Evolutionary conservation across 2,113 vertebrate species (phyloP), one percentile per base, ranked within the genome.

Genomic region (Heterocephalus glaber): DNA sequence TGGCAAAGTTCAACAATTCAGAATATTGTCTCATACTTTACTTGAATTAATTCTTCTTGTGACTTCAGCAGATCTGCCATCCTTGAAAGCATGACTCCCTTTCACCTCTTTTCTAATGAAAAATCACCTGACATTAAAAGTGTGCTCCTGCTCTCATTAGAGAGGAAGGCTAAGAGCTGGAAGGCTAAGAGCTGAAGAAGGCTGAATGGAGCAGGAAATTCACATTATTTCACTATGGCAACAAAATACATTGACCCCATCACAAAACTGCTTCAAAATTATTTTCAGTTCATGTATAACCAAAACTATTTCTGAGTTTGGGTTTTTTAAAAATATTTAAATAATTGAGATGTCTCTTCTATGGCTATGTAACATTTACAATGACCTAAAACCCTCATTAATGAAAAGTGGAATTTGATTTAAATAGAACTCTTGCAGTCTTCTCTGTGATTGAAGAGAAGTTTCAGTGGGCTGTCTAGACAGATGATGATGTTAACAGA

Each of bases 41-140:
- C 79, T 93, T 95, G 94, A 98, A 97, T 68, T 86, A 96, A 90
- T 95, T 97, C 90, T 98, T 97, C 94, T 96, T 94, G 96, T 94
- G 94, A 97, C 96, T 79, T 90, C 93, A 95, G 90, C 80, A 94
- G 90, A 89, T 96, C 28, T 41, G 77, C 44, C 28, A 19, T 54
- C 49, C 85, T 90, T 41, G 38, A 95, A 49, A 86, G 81, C 83
- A 54, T 19, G 77, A 88, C 22, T 84, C 81, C 72, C 61, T 56
- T 89, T 47, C 7, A 60, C 9, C 16, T 54, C 24, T 1, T 33
- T 92, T 26, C 44, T 87, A 85, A 28, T 58, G 76, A 49, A 90
- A 81, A 90, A 4, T 52, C 22, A 5, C 20, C 4, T 44, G 63
- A 13, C 86, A 24, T 89, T 85, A 68, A 88, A 81, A 88, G 11